These are phyloP conservation scores for Limnephilus rhombicus DNA, from an alignment of 2,888 invertebrate species.

Conservation along the genomic window DNA sequence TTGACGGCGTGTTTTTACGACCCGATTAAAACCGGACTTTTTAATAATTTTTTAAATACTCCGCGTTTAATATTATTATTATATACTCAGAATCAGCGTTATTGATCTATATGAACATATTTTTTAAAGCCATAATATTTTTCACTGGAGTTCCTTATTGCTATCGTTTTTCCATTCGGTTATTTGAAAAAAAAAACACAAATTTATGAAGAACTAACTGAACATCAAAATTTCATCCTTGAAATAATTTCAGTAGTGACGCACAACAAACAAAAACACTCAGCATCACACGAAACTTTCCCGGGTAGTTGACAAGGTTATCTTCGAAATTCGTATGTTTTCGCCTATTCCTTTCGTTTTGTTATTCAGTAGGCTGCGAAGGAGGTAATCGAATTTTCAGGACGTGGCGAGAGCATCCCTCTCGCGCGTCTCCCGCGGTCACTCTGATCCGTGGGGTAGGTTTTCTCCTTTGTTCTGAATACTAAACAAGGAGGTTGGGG, in stretches of 20 bases:
- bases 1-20: too few species aligned
- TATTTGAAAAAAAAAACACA: not conserved
- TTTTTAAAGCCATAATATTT: too few species aligned
- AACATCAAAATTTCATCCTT: not conserved
- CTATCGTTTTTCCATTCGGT: not conserved
- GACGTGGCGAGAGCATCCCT: slow-evolving; percentile 2
- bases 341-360: not conserved
- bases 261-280: not conserved
- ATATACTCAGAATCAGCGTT: too few species aligned
- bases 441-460: not conserved
- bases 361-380: slow-evolving; percentile 4
- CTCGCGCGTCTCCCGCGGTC: slow-evolving; percentile 5
- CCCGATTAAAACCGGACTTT: too few species aligned
- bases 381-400: slow-evolving; percentile 23
- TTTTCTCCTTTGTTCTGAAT: slow-evolving; percentile 6
- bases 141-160: too few species aligned
- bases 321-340: not conserved
- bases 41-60: too few species aligned
- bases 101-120: too few species aligned
- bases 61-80: too few species aligned
- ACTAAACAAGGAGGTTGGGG: not conserved
- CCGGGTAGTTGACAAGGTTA: not conserved
- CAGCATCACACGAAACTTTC: slow-evolving; percentile 7
- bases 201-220: not conserved
- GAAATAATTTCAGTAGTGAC: not conserved